Conservation (phyloP, 2,797 vertebrate species). For the Knipowitschia caucasica region DNA sequence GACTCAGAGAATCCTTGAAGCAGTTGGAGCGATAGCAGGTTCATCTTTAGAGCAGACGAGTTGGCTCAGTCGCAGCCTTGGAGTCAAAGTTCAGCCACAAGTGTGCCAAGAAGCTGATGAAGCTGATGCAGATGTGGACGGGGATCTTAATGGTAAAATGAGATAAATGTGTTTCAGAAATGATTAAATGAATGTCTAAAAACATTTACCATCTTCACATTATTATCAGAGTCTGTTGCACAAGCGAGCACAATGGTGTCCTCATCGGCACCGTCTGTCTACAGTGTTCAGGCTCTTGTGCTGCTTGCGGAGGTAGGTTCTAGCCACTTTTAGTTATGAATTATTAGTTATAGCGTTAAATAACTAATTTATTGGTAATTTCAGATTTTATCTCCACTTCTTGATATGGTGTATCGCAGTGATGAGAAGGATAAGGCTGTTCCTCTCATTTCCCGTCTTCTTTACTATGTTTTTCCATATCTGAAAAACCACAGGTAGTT, state of each 20-base stretch:
- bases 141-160: slow-evolving; percentile 79
- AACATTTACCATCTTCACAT: neutral
- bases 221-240: slow-evolving; percentile 70
- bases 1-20: slow-evolving; percentile 92
- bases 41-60: slow-evolving; percentile 97
- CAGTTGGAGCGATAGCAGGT: slow-evolving; percentile 88
- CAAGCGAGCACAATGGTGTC: slow-evolving; percentile 88
- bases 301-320: slow-evolving; percentile 88
- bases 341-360: too few species aligned
- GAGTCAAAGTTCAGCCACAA: slow-evolving; percentile 96
- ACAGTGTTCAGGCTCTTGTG: slow-evolving; percentile 94
- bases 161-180: neutral
- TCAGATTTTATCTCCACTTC: slow-evolving; percentile 83
- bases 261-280: slow-evolving; percentile 89
- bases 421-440: slow-evolving; percentile 97
- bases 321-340: neutral
- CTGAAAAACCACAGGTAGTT: slow-evolving; percentile 92
- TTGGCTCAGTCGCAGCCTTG: slow-evolving; percentile 95
- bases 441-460: slow-evolving; percentile 89
- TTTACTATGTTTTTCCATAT: slow-evolving; percentile 95
- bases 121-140: slow-evolving; percentile 73
- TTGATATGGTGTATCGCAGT: slow-evolving; percentile 96
- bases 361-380: slow-evolving; percentile 5
- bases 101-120: slow-evolving; percentile 82
- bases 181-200: neutral